These are phyloP conservation scores for Ormyrus thymus DNA, from an alignment of 2,888 invertebrate species.

Conservation along the genomic window DNA sequence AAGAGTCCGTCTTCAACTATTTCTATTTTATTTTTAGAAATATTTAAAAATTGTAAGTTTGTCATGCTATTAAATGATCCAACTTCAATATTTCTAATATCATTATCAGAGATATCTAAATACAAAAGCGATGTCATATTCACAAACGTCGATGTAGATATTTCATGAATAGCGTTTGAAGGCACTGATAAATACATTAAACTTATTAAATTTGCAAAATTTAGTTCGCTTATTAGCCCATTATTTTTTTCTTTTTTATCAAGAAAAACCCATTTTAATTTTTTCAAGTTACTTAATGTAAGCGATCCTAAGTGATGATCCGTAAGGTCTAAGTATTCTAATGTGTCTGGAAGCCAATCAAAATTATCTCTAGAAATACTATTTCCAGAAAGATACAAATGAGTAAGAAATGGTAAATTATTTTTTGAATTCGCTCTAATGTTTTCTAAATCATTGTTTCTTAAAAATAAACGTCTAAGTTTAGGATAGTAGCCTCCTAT, in stretches of 20 bases:
- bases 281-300: constrained; percentile 17
- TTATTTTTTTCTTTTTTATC: background rate
- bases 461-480: background rate
- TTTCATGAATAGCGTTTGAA: constrained; percentile 11
- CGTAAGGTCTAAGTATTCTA: constrained; percentile 36
- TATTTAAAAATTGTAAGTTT: constrained; percentile 39
- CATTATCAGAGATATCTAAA: constrained; percentile 43
- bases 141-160: constrained; percentile 8
- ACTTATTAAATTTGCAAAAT: constrained; percentile 28
- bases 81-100: constrained; percentile 5
- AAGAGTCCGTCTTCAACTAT: background rate
- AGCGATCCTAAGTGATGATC: background rate
- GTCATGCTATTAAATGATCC: constrained; percentile 24
- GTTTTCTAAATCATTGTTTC: background rate
- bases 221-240: background rate
- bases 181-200: constrained; percentile 25
- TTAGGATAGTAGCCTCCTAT: background rate
- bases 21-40: constrained; percentile 32
- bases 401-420: background rate
- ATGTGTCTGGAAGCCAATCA: constrained; percentile 20
- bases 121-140: constrained; percentile 16
- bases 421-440: background rate
- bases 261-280: constrained; percentile 4
- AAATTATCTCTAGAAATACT: background rate
- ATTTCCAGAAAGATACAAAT: constrained; percentile 20